Evolutionary conservation across 64 coral and sea anemone species (phyloP).

Genomic region (Trachythela sp.): DNA sequence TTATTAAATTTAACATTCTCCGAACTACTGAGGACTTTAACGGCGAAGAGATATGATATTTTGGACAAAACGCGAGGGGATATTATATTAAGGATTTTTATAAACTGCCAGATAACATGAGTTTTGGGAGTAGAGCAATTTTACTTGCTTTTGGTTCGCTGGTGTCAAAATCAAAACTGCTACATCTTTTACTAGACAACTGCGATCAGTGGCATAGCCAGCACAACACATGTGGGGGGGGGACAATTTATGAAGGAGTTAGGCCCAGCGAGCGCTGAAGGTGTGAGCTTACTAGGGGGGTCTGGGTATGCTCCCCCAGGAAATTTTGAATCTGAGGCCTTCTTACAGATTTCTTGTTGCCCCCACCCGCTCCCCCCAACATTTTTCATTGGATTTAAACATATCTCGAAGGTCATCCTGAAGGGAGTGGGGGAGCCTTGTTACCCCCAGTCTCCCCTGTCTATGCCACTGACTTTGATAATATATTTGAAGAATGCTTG

Average conservation of each 20-base stretch:
- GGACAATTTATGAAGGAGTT: no score
- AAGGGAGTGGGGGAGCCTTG: constrained; percentile 72
- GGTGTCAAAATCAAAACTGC: constrained; percentile 58
- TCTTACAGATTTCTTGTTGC: no score
- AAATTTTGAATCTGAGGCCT: no score
- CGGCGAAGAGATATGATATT: background rate
- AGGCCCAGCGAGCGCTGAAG: no score
- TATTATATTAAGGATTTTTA: constrained; percentile 57
- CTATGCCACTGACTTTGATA: constrained; percentile 22
- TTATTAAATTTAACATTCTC: background rate
- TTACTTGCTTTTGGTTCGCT: constrained; percentile 81
- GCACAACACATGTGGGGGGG: no score
- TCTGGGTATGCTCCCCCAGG: no score
- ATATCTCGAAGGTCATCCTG: no score
- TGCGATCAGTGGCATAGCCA: no score
- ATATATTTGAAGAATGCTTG: background rate
- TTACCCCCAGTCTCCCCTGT: constrained; percentile 48
- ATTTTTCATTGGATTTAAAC: no score
- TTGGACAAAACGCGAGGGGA: constrained; percentile 57
- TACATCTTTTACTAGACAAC: constrained; percentile 12
- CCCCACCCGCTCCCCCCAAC: no score
- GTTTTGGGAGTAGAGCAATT: constrained; percentile 66
- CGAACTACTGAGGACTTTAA: background rate
- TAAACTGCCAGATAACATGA: constrained; percentile 62
- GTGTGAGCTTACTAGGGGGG: no score